These are phyloP conservation scores for Acanthurus lineatus DNA, from an alignment of 2,797 vertebrate genomes.

Conservation along the genomic window DNA sequence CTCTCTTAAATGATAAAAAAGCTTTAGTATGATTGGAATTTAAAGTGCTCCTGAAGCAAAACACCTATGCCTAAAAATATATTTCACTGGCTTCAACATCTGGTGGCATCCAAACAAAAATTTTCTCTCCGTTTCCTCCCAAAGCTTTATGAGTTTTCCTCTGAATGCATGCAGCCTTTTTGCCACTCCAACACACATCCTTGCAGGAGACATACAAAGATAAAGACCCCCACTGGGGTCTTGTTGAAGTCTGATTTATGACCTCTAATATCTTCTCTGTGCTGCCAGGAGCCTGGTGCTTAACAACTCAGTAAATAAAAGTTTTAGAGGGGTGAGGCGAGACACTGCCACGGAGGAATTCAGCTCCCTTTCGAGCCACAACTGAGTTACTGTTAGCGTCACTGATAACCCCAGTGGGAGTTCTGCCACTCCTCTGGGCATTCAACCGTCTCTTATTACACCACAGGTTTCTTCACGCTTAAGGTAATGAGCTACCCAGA, in stretches of 20 bases:
- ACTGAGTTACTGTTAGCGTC: slow-evolving; percentile 62
- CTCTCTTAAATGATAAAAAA: no score
- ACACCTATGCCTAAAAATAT: slow-evolving; percentile 4
- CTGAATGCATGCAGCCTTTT: slow-evolving; percentile 31
- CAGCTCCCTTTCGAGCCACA: slow-evolving; percentile 50
- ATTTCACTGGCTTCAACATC: slow-evolving; percentile 41
- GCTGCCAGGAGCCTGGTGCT: slow-evolving; percentile 68
- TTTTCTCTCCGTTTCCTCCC: slow-evolving; percentile 31
- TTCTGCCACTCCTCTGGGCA: slow-evolving; percentile 24
- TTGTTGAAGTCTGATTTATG: slow-evolving; percentile 78
- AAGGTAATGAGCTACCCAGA: slow-evolving; percentile 38
- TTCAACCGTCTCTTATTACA: slow-evolving; percentile 29
- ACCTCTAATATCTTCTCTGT: slow-evolving; percentile 76
- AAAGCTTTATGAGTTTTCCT: slow-evolving; percentile 49
- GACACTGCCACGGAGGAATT: slow-evolving; percentile 73
- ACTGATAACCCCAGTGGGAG: slow-evolving; percentile 61
- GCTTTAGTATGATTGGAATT: no score
- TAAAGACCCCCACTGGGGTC: slow-evolving; percentile 65
- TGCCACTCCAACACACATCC: slow-evolving; percentile 42
- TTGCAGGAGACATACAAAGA: slow-evolving; percentile 56
- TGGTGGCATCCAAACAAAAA: slow-evolving; percentile 34
- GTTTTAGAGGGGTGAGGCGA: slow-evolving; percentile 47
- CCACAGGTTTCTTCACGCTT: slow-evolving; percentile 22
- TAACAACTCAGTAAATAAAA: slow-evolving; percentile 82
- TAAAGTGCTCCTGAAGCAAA: no score